Evolutionary conservation across 2,797 vertebrate genomes (phyloP).

Genomic region (Spinus olivaceus): DNA sequence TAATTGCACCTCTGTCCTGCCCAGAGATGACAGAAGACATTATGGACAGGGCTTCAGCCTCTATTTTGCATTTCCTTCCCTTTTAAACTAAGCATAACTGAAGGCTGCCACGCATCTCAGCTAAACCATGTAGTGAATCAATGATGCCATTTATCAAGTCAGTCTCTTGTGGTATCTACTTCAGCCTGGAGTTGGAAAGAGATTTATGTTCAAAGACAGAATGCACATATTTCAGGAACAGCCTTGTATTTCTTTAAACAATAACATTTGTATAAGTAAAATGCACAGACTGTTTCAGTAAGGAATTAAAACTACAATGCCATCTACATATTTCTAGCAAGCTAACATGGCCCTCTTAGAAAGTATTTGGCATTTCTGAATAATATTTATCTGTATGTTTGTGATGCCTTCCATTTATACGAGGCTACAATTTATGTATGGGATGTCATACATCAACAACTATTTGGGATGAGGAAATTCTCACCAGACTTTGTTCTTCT

Average conservation of each 20-base stretch:
- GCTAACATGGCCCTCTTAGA: accelerated
- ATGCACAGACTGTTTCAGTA: not conserved
- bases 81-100: not conserved
- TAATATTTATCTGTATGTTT: not conserved
- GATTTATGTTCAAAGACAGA: slow-evolving; percentile 12
- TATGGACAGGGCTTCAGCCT: not conserved
- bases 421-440: not conserved
- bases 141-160: slow-evolving; percentile 15
- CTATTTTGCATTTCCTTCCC: not conserved
- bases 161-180: not conserved
- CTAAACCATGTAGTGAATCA: not conserved
- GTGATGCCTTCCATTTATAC: not conserved
- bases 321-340: not conserved
- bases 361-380: not conserved
- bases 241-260: slow-evolving; percentile 9
- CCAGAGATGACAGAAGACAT: not conserved
- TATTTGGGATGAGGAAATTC: not conserved
- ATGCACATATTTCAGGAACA: slow-evolving; percentile 7
- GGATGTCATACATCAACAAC: not conserved
- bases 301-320: not conserved
- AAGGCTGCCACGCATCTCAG: slow-evolving; percentile 30
- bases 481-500: not conserved
- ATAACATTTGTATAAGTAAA: slow-evolving; percentile 1
- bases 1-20: not conserved
- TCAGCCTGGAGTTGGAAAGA: not conserved